Percentiles rank a stretch among this genome's conserved stretches.
Evolutionary conservation across 2,888 invertebrate genomes (phyloP).

Genomic region (Cerastis rubricosa): DNA sequence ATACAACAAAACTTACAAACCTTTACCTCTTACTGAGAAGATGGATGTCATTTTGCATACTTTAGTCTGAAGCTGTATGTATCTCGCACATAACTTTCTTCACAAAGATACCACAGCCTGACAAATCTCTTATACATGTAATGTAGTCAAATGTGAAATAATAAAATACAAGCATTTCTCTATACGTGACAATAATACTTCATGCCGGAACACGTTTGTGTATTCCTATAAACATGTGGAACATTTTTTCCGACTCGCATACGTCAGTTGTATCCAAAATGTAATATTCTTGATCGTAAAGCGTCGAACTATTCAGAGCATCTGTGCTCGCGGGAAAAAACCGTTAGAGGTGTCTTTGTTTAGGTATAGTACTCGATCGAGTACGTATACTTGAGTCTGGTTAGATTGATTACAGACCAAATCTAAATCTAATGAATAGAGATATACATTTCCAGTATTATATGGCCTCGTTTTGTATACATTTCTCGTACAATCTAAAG

Average conservation of each 20-base stretch:
- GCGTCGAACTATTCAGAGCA: slow-evolving; percentile 77
- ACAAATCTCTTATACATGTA: slow-evolving; percentile 25
- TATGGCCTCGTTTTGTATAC: no score
- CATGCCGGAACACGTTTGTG: slow-evolving; percentile 41
- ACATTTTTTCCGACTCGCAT: slow-evolving; percentile 56
- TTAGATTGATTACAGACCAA: background rate
- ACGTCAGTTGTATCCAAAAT: slow-evolving; percentile 72
- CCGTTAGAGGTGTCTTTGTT: slow-evolving; percentile 56
- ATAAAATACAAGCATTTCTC: slow-evolving; percentile 55
- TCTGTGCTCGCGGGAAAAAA: slow-evolving; percentile 75
- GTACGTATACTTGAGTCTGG: slow-evolving; percentile 29
- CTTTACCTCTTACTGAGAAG: background rate
- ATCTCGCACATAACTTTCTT: background rate
- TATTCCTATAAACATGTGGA: slow-evolving; percentile 57
- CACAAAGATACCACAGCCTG: background rate
- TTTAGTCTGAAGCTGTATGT: background rate
- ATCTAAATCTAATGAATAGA: no score
- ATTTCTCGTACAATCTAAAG: no score
- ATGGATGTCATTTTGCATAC: background rate
- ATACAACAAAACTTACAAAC: background rate
- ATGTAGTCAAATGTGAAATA: slow-evolving; percentile 47
- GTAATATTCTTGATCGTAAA: slow-evolving; percentile 80
- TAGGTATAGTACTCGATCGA: slow-evolving; percentile 47
- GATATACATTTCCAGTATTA: no score
- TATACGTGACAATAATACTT: slow-evolving; percentile 57